Base-by-base conservation (phyloP, 1,140 invertebrate species). In the Tetraneura akinire region DNA sequence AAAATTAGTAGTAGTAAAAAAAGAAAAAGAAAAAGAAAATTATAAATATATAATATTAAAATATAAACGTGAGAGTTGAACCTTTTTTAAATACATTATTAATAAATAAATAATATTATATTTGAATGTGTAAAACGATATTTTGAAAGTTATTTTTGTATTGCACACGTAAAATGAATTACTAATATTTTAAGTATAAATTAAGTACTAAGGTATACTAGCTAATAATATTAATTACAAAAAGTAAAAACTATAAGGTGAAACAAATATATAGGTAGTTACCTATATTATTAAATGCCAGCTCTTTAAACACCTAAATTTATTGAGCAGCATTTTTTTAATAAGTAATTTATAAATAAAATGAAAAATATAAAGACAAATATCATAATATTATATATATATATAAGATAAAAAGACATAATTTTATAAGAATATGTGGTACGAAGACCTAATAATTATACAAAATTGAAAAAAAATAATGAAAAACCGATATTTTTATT, bases 401-500 rank as follows among this genome's bases (percentile, higher is more conserved):
- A 42, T 37, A 14, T 62, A n/a, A n/a, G n/a, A 29, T 9, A 16
- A 29, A 29, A 60, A 29, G 57, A n/a, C 29, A 26, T n/a, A n/a
- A 66, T 26, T 29, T 51, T 18, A 16, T 11, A 32, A 64, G n/a
- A 37, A 32, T 26, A 18, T 18, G 16, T 64, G 60, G 32, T 37
- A 32, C n/a, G n/a, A n/a, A n/a, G n/a, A n/a, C n/a, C n/a, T 16
- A 64, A 29, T 29, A 55, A 29, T 60, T 37, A 42, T 37, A 49
- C 45, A 29, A 18, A 18, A 23, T 5, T 16, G 53, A 78, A 78
- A 78, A 29, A 18, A 37, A 11, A 26, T 78, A 47, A 60, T 55
- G 10, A 78, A 62, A 78, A 78, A 60, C 53, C 74, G 55, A 62
- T 78, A 29, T 42, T 78, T 78, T 78, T 78, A 78, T n/a, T 45